Conservation (phyloP, 2,113 vertebrate genomes). For the Chrysemys picta region DNA sequence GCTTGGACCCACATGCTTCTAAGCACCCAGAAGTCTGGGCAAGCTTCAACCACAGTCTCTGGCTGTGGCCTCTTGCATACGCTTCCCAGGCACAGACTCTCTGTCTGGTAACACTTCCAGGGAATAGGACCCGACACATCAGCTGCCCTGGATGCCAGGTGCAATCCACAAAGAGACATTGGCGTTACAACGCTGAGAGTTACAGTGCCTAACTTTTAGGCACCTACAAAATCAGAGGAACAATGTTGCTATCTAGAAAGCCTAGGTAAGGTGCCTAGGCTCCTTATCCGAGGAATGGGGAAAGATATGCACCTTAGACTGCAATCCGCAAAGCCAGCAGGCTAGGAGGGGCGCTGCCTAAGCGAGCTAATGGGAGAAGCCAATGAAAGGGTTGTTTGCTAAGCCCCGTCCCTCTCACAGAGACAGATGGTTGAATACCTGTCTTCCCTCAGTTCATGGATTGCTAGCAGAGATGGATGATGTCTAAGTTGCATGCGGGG, state of each 20-base stretch:
- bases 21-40: not conserved
- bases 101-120: not conserved
- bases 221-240: not conserved
- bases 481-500: not conserved
- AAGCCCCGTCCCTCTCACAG: not conserved
- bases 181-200: not conserved
- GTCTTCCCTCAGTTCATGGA: no score
- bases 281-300: not conserved
- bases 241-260: not conserved
- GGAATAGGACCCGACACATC: not conserved
- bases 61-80: accelerated
- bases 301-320: not conserved
- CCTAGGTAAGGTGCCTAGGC: not conserved
- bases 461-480: no score
- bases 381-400: not conserved
- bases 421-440: not conserved
- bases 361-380: not conserved
- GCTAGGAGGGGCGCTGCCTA: not conserved
- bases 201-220: not conserved
- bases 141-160: not conserved
- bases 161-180: not conserved
- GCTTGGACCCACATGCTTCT: not conserved
- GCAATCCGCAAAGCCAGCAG: not conserved
- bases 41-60: not conserved
- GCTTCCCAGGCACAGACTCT: not conserved